Evolutionary conservation across 2,888 invertebrate genomes (phyloP).

Genomic region (Molorchus minor): DNA sequence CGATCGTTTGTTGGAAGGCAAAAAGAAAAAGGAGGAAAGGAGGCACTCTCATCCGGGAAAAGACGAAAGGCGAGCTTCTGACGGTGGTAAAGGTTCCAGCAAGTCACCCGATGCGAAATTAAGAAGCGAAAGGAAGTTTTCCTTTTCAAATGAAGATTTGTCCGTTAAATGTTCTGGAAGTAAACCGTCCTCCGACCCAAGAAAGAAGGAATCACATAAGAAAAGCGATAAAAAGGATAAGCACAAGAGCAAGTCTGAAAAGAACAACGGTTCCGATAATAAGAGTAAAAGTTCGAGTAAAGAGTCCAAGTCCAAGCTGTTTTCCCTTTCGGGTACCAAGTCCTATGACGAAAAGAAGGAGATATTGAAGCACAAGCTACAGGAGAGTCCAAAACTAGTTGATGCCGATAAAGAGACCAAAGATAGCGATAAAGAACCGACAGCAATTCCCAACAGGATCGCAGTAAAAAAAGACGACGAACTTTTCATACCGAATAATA

Average conservation of each 20-base stretch:
- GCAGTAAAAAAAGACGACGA: too few relatives aligned
- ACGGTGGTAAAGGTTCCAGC: conserved; percentile 20
- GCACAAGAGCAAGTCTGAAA: conserved; percentile 7
- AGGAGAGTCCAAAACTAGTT: too few relatives aligned
- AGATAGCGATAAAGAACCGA: too few relatives aligned
- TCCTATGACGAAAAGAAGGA: conserved; percentile 12
- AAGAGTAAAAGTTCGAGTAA: conserved; percentile 26
- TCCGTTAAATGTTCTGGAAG: too few relatives aligned
- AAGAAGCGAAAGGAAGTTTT: background rate
- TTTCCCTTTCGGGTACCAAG: conserved; percentile 4
- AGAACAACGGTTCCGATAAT: conserved; percentile 24
- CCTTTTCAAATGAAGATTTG: too few relatives aligned
- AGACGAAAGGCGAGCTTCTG: conserved; percentile 14
- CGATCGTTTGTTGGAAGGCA: conserved; percentile 43
- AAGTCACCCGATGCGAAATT: conserved; percentile 11
- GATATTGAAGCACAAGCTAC: conserved; percentile 23
- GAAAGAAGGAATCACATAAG: conserved; percentile 13
- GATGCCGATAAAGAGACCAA: too few relatives aligned
- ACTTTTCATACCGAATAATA: too few relatives aligned
- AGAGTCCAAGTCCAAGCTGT: conserved; percentile 23
- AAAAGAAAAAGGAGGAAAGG: conserved; percentile 41
- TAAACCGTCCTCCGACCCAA: too few relatives aligned
- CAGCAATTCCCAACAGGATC: too few relatives aligned
- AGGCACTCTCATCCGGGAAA: conserved; percentile 21
- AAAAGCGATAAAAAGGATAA: conserved; percentile 25